Percentiles rank a stretch among this genome's conserved stretches.
phyloP scores from a whole-genome alignment of 2,797 vertebrate genomes.

The Sebastes diaconus region DNA sequence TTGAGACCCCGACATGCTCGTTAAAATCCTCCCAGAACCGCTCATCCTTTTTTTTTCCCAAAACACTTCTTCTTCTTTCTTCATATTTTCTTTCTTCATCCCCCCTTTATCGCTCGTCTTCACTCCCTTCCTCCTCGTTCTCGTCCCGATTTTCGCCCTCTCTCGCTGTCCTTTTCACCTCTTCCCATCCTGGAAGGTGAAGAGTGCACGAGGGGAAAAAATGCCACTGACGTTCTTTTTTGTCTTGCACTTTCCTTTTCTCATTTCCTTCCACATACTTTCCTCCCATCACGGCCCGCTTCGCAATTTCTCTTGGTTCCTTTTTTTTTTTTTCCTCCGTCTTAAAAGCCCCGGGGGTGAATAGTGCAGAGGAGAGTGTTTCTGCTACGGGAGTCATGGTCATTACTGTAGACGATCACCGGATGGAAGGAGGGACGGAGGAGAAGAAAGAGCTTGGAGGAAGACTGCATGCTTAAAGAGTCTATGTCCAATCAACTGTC shows the following conservation, averaged over 20 bases:
- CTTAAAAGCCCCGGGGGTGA: conserved; percentile 34
- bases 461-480: background rate
- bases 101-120: background rate
- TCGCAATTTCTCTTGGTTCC: conserved; percentile 34
- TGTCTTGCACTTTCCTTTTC: conserved; percentile 53
- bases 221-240: conserved; percentile 32
- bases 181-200: conserved; percentile 34
- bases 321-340: background rate
- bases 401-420: conserved; percentile 33
- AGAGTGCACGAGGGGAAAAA: conserved; percentile 40
- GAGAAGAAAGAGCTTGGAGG: background rate
- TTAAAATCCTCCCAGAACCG: conserved; percentile 65
- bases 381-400: conserved; percentile 28
- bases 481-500: background rate
- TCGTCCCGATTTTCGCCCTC: background rate
- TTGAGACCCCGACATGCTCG: conserved; percentile 57
- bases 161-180: conserved; percentile 34
- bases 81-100: background rate
- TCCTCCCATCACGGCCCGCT: conserved; percentile 29
- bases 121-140: background rate
- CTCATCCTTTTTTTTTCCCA: background rate
- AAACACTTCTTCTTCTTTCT: background rate
- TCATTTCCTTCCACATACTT: conserved; percentile 72
- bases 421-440: background rate
- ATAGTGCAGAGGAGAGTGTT: conserved; percentile 43